Evolutionary conservation across 1,140 invertebrate genomes (phyloP).

Genomic region (Aphelenchoides avenae): DNA sequence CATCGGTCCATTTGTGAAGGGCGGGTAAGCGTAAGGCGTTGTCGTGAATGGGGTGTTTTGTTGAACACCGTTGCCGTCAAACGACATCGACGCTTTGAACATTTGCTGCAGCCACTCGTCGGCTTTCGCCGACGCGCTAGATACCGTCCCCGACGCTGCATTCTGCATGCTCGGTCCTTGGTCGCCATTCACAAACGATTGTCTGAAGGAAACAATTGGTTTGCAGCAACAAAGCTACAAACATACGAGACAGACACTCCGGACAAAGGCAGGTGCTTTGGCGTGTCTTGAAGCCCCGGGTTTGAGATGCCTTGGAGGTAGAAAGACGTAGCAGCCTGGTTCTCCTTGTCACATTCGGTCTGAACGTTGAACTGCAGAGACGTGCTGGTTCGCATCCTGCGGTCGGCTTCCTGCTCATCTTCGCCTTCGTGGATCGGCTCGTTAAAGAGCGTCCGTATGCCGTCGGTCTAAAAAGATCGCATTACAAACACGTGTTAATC

Average conservation of each 20-base stretch:
- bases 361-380: too few relatives aligned
- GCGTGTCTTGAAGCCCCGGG: not conserved
- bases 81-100: conserved; percentile 24
- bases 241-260: not conserved
- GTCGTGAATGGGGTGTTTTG: conserved; percentile 1
- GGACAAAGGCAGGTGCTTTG: conserved; percentile 4
- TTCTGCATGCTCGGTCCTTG: not conserved
- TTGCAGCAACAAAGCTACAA: not conserved
- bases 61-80: not conserved
- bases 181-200: conserved; percentile 3
- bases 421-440: conserved; percentile 57
- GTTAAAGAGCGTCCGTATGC: conserved; percentile 36
- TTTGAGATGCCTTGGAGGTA: not conserved
- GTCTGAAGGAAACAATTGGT: conserved; percentile 4
- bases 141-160: not conserved
- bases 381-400: too few relatives aligned
- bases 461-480: conserved; percentile 33
- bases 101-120: conserved; percentile 46
- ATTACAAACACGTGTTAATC: too few relatives aligned
- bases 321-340: too few relatives aligned
- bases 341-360: too few relatives aligned
- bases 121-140: conserved; percentile 17
- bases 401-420: conserved; percentile 32
- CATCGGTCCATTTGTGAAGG: too few relatives aligned
- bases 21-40: too few relatives aligned